Percentiles rank a stretch among this genome's conserved stretches.
phyloP scores from a whole-genome alignment of 2,888 invertebrate genomes.

The Erebia palarica region DNA sequence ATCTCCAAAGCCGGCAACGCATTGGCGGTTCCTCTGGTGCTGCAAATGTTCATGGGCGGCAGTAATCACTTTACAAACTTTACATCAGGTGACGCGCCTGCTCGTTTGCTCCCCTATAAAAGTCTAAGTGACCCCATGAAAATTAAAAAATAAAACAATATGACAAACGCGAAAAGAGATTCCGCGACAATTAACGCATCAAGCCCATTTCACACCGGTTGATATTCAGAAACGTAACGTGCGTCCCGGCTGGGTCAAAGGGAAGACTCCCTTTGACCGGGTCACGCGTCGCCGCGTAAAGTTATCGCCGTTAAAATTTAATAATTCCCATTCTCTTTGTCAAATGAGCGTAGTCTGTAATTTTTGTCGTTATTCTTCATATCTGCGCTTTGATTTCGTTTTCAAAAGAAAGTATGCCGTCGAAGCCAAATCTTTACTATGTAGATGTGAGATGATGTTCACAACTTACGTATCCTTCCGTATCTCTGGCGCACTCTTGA shows the following conservation, averaged over 20 bases:
- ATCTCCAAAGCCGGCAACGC: too few relatives aligned
- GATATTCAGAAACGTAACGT: constrained; percentile 46
- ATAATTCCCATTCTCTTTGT: constrained; percentile 19
- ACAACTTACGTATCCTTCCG: too few relatives aligned
- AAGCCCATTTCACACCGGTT: constrained; percentile 53
- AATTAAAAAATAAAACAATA: constrained; percentile 16
- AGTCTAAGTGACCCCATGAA: background rate
- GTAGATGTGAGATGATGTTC: too few relatives aligned
- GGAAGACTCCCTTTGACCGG: constrained; percentile 61
- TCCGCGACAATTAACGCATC: constrained; percentile 39
- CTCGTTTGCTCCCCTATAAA: too few relatives aligned
- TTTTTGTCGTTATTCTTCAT: constrained; percentile 35
- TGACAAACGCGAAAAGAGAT: background rate
- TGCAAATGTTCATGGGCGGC: too few relatives aligned
- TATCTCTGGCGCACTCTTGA: too few relatives aligned
- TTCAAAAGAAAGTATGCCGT: constrained; percentile 32
- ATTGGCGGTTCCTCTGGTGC: too few relatives aligned
- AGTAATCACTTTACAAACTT: too few relatives aligned
- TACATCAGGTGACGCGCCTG: too few relatives aligned
- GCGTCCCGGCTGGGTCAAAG: constrained; percentile 54
- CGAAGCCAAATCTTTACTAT: too few relatives aligned
- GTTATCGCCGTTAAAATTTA: too few relatives aligned
- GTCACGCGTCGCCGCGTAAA: constrained; percentile 42
- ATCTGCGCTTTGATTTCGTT: constrained; percentile 44
- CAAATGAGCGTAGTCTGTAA: constrained; percentile 42